Base-by-base conservation (phyloP, 2,113 vertebrate species). In the Phrynosoma blainvillii region DNA sequence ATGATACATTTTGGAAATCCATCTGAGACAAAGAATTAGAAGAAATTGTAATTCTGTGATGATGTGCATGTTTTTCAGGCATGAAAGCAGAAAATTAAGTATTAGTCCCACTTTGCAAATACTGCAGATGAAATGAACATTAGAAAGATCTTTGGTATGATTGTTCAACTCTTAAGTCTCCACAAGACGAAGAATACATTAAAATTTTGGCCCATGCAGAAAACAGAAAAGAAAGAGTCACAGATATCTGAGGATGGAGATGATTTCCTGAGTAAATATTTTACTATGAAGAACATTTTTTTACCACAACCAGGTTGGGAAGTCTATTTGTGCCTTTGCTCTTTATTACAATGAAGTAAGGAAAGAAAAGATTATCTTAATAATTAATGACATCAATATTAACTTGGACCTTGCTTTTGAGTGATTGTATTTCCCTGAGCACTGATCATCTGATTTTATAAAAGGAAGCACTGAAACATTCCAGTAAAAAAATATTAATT, bases 301-400 rank as follows among this genome's bases (percentile, higher is more conserved):
- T 68, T 86, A 71, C 21, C 65, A 54, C 77, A 87, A 47, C 73
- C 82, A 18, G 14, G 88, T 86, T 52, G 13, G 83, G 85, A 42
- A 54, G 27, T 76, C 12, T 86, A 86, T 90, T 93, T 90, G 90
- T 66, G 91, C 76, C 54, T n/a, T 73, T 42, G 89, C 42, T n/a
- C 36, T 54, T 70, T 30, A 32, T 30, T 88, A 14, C 59, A 92
- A 89, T 10, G 27, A 88, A 66, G 82, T 30, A 86, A 71, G 70
- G 77, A 94, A 89, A 81, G 84, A n/a, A 25, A 88, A 30, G 56
- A 80, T 86, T 66, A 89, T 79, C 79, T 82, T 87, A 84, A 16
- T 91, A 93, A 92, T 91, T 82, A 95, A 79, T 65, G 79, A n/a
- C 42, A 87, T 89, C 68, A 89, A 85, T 66, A 87, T 91, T 92